Evolutionary conservation across 2,113 vertebrate genomes (phyloP).

Genomic region (Delphinus delphis): DNA sequence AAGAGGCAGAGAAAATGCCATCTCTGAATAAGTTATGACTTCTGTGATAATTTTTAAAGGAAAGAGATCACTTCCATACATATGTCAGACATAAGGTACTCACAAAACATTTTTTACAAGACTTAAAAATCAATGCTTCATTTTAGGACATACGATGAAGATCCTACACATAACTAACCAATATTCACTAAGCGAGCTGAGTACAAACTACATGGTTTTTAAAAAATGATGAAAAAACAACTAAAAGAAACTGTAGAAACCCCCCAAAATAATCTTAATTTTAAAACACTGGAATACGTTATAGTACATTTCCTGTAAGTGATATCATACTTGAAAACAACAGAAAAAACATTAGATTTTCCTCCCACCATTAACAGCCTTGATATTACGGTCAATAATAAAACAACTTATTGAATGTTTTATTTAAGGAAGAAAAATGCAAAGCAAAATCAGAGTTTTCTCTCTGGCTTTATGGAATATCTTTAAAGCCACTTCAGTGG

Average conservation of each 20-base stretch:
- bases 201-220: not conserved
- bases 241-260: slow-evolving; percentile 35
- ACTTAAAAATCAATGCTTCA: slow-evolving; percentile 1
- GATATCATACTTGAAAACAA: slow-evolving; percentile 36
- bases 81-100: not conserved
- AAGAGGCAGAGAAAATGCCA: not conserved
- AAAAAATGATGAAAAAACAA: not conserved
- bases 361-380: not conserved
- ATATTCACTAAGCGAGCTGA: not conserved
- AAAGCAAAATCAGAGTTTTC: slow-evolving; percentile 20
- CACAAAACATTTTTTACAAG: slow-evolving; percentile 41
- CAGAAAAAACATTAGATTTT: not conserved
- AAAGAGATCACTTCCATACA: slow-evolving; percentile 4
- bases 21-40: not conserved
- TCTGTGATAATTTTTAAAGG: slow-evolving; percentile 7
- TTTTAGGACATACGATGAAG: not conserved
- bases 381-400: not conserved
- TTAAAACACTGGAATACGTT: not conserved
- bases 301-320: not conserved
- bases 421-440: not conserved
- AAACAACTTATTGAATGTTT: slow-evolving; percentile 20
- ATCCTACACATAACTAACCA: slow-evolving; percentile 22
- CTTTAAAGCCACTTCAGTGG: slow-evolving; percentile 35
- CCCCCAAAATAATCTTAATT: slow-evolving; percentile 4
- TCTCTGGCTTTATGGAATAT: not conserved